Base-by-base conservation (phyloP, 2,888 invertebrate species). In the Chrysolina americana region DNA sequence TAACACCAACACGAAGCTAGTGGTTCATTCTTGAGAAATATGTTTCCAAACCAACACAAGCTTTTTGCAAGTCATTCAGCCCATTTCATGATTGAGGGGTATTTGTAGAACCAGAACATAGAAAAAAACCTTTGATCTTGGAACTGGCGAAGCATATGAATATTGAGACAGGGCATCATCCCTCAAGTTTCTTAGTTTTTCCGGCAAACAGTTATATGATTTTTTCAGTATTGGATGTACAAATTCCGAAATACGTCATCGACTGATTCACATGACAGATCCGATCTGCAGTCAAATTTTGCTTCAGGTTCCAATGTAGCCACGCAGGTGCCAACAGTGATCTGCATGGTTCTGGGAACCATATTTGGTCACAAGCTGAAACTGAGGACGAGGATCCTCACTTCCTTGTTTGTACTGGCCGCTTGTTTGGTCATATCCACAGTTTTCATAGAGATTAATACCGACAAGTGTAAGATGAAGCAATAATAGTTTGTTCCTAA, bases 161-260 rank as follows among this genome's bases (percentile, higher is more conserved):
- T n/a, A n/a, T n/a, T n/a, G n/a, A n/a, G n/a, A n/a, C n/a, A n/a
- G n/a, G n/a, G n/a, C n/a, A n/a, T n/a, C n/a, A 36, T 36, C 36
- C 3, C 36, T 36, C 36, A 36, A 8, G 36, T 36, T 36, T 8
- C 36, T 36, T 8, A 36, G 8, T 36, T 36, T 36, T 8, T 36
- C 56, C 6, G 41, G 56, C 50, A 41, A 59, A 10, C 13, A 23
- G n/a, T 65, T 44, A n/a, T 65, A 0, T 8, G 0, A 36, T 50
- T 69, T 65, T 80, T 80, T 62, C 41, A 81, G 81, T 81, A 81
- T 47, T 81, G 81, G 81, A 81, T 81, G 81, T 77, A 79, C 56
- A 81, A 81, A 68, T 79, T 81, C 47, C 56, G 81, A 28, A 78
- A 80, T 44, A 69, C 70, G 1, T 74, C 76, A 1, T 59, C 68